phyloP scores from a whole-genome alignment of 2,888 invertebrate genomes.

The Thymelicus sylvestris region DNA sequence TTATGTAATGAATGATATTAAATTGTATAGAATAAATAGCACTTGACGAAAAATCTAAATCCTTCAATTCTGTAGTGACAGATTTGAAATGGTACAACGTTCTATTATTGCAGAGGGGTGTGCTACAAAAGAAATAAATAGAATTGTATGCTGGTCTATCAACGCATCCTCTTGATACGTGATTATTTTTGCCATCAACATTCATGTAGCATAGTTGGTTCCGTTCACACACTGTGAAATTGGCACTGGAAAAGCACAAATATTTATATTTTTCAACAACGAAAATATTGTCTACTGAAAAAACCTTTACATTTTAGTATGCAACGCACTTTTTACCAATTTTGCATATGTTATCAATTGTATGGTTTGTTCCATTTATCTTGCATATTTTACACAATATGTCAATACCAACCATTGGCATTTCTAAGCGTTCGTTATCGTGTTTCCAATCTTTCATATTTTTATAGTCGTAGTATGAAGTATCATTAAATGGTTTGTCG shows the following conservation, averaged over 20 bases:
- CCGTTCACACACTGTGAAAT: conserved; percentile 57
- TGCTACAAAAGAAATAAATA: conserved; percentile 59
- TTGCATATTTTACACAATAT: conserved; percentile 66
- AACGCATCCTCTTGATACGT: conserved; percentile 66
- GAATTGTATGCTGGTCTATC: conserved; percentile 59
- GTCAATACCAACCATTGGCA: conserved; percentile 50
- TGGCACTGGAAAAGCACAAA: conserved; percentile 54
- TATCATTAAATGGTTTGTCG: conserved; percentile 61
- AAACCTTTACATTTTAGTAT: conserved; percentile 23
- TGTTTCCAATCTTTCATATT: conserved; percentile 64
- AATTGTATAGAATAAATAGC: background rate
- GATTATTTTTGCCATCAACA: conserved; percentile 54
- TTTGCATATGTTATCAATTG: conserved; percentile 56
- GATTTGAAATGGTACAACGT: conserved; percentile 38
- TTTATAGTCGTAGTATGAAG: conserved; percentile 59
- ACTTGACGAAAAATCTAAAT: background rate
- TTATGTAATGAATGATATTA: background rate
- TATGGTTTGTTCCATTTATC: conserved; percentile 54
- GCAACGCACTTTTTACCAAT: conserved; percentile 57
- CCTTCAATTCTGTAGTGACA: background rate
- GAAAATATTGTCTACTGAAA: conserved; percentile 13
- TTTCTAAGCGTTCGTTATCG: conserved; percentile 61
- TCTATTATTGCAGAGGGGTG: conserved; percentile 54
- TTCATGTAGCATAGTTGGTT: conserved; percentile 65
- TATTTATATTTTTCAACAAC: conserved; percentile 16